Evolutionary conservation across 2,888 invertebrate genomes (phyloP), one percentile per base, ranked within the genome.

Genomic region (Brachyopa scutellaris): DNA sequence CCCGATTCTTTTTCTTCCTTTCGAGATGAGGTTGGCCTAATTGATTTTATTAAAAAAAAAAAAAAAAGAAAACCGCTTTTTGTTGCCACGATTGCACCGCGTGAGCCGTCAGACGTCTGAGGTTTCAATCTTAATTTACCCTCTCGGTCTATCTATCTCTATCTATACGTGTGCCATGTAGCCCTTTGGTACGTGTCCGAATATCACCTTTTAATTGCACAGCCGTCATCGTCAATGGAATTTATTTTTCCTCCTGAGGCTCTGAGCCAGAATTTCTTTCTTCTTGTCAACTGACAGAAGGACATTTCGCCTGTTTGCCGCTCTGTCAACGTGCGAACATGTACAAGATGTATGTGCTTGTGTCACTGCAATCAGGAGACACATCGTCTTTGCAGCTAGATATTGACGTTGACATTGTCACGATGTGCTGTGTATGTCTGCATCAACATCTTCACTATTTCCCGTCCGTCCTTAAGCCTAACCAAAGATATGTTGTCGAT

Each of bases 121-220:
- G 42, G 74, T 42, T 55, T 74, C 74, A 74, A 69, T 69, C 67
- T 80, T 69, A 62, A 74, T 74, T 57, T 62, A 42, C n/a, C 42
- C 21, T 40, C 13, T 13, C 13, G 1, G 5, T 42, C 7, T n/a
- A n/a, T n/a, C n/a, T n/a, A n/a, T n/a, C n/a, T n/a, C n/a, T n/a
- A n/a, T n/a, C n/a, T n/a, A n/a, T n/a, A n/a, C n/a, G n/a, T n/a
- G n/a, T n/a, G n/a, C n/a, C 38, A 59, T 40, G 77, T 62, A 57
- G 45, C 15, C 15, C 47, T 40, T 61, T 79, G 67, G 79, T 47
- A 74, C 74, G 67, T 80, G 79, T 40, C 55, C 55, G 74, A 49
- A 61, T 51, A 45, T 31, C 42, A 55, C 38, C 45, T 51, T 47
- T 70, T 38, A 42, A 38, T 29, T 45, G 29, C 42, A 45, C 33